These are phyloP conservation scores for Chorisops tibialis DNA, from an alignment of 2,888 invertebrate species.

Conservation along the genomic window DNA sequence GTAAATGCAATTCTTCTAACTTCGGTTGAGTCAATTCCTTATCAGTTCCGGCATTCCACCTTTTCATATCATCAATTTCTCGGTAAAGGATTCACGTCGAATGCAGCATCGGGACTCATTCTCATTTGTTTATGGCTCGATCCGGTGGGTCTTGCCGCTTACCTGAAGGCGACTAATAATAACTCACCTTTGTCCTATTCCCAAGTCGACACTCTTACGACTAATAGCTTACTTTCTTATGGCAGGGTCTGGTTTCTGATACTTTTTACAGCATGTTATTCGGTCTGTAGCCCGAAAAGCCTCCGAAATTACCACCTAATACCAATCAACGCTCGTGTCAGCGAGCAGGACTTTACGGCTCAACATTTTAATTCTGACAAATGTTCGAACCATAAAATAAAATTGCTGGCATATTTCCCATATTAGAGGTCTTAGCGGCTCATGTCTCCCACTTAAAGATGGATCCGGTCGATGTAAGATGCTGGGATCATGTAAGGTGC, in stretches of 20 bases:
- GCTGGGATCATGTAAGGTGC: too few species aligned
- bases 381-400: too few species aligned
- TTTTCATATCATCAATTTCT: constrained; percentile 16
- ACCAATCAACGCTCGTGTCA: background rate
- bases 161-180: constrained; percentile 6
- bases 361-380: too few species aligned
- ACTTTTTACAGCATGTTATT: too few species aligned
- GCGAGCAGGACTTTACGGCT: too few species aligned
- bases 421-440: too few species aligned
- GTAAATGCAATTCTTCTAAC: constrained; percentile 13
- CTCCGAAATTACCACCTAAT: background rate
- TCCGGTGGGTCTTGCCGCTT: constrained; percentile 15
- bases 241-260: too few species aligned
- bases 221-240: constrained; percentile 10
- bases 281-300: background rate
- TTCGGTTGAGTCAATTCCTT: background rate
- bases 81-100: constrained; percentile 14
- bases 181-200: constrained; percentile 7
- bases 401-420: too few species aligned
- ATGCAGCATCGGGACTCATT: background rate
- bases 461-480: too few species aligned
- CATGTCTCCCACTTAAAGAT: too few species aligned
- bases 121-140: constrained; percentile 18
- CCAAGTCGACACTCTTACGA: constrained; percentile 6
- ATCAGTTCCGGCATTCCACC: constrained; percentile 21